Percentiles rank a stretch among this genome's conserved stretches.
phyloP scores from a whole-genome alignment of 2,113 vertebrate species.

The Ammodytes marinus region DNA sequence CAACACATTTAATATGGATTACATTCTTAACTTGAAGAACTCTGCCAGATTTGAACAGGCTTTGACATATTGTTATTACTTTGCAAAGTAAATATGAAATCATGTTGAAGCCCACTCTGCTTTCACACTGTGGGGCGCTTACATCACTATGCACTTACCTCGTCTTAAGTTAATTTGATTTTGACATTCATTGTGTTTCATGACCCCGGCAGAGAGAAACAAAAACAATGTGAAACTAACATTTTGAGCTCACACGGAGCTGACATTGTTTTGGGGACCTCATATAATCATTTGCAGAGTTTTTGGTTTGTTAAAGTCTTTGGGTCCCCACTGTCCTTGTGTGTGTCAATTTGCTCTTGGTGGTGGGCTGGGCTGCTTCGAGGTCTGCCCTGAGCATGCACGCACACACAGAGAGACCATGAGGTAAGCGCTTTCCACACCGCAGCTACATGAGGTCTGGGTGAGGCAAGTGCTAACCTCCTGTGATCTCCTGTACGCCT shows the following conservation, averaged over 20 bases:
- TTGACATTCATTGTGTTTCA: constrained; percentile 21
- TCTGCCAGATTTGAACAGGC: not conserved
- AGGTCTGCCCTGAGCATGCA: not conserved
- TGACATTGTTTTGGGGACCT: constrained; percentile 22
- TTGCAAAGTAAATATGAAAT: constrained; percentile 2
- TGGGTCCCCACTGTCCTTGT: not conserved
- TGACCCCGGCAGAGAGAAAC: constrained; percentile 30
- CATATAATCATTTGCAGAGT: constrained; percentile 42
- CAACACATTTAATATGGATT: too few species aligned
- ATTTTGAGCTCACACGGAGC: constrained; percentile 21
- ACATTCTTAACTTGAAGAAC: not conserved
- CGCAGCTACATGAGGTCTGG: constrained; percentile 41
- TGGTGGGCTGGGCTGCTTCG: constrained; percentile 15
- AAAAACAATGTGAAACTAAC: constrained; percentile 21
- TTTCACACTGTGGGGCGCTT: not conserved
- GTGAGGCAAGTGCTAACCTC: constrained; percentile 61
- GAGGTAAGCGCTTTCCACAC: constrained; percentile 49
- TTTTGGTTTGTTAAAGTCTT: constrained; percentile 9
- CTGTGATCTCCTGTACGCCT: constrained; percentile 40
- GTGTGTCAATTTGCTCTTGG: constrained; percentile 9
- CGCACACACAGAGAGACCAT: constrained; percentile 9
- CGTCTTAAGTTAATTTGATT: not conserved
- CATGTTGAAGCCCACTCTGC: not conserved
- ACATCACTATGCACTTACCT: constrained; percentile 2
- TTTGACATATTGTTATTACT: not conserved